Conservation (phyloP, 2,113 vertebrate genomes). For the Oryzias javanicus region DNA sequence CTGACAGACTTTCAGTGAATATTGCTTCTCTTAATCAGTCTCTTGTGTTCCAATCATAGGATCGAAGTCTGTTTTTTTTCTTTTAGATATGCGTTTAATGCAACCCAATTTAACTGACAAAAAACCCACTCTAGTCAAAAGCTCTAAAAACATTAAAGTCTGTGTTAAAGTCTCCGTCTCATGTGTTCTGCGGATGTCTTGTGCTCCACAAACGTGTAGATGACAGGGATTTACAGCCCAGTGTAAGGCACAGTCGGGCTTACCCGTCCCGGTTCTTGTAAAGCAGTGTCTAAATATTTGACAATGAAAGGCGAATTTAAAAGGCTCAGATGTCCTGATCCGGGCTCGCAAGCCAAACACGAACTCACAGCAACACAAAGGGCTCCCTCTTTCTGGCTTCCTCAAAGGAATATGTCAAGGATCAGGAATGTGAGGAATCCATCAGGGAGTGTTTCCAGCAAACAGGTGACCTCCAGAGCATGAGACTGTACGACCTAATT, state of each 20-base stretch:
- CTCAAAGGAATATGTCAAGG: conserved; percentile 39
- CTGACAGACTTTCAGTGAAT: no score
- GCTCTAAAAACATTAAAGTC: conserved; percentile 1
- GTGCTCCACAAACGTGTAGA: background rate
- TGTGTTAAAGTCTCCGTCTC: background rate
- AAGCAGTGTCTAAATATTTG: background rate
- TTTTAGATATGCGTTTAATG: background rate
- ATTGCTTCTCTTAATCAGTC: no score
- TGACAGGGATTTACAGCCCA: background rate
- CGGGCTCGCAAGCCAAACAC: conserved; percentile 17
- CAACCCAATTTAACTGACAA: background rate
- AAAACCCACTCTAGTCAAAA: conserved; percentile 8
- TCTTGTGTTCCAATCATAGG: no score
- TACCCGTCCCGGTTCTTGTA: conserved; percentile 7
- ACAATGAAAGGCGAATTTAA: conserved; percentile 28
- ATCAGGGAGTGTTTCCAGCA: conserved; percentile 45
- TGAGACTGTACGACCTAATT: conserved; percentile 31
- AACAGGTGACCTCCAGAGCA: conserved; percentile 54
- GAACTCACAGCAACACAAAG: conserved; percentile 37
- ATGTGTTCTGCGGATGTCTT: background rate
- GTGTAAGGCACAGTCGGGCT: background rate
- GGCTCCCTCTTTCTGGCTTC: conserved; percentile 42
- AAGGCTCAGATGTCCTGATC: conserved; percentile 21
- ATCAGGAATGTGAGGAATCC: conserved; percentile 66
- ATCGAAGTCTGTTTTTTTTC: no score